Conservation (phyloP, 2,888 invertebrate species). For the Dromius quadrimaculatus region DNA sequence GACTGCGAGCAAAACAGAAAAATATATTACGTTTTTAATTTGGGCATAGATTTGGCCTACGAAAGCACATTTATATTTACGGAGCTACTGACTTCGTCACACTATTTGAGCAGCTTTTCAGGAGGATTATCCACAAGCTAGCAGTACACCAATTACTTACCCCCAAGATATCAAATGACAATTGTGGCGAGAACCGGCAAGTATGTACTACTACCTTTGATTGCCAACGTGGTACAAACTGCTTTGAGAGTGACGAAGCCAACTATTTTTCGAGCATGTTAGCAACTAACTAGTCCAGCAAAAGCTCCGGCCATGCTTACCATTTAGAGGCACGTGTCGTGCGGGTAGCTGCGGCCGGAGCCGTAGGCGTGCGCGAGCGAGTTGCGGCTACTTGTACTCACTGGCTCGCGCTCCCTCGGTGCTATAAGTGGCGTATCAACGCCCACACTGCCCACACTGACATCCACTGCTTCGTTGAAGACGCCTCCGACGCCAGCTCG, state of each 20-base stretch:
- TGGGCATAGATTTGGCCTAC: too few relatives aligned
- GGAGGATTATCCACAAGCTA: too few relatives aligned
- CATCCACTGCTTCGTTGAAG: conserved; percentile 56
- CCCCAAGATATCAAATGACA: too few relatives aligned
- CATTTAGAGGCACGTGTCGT: conserved; percentile 48
- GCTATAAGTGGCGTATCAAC: conserved; percentile 64
- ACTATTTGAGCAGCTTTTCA: too few relatives aligned
- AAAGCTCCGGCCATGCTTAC: conserved; percentile 34
- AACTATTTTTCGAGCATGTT: background rate
- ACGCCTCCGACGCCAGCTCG: background rate
- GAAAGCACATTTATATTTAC: too few relatives aligned
- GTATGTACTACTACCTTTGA: too few relatives aligned
- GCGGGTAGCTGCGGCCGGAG: conserved; percentile 32
- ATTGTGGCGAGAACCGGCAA: too few relatives aligned
- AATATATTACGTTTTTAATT: too few relatives aligned
- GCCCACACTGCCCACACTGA: conserved; percentile 61
- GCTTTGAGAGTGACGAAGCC: too few relatives aligned
- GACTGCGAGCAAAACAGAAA: conserved; percentile 57
- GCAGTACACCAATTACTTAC: too few relatives aligned
- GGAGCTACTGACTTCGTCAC: too few relatives aligned
- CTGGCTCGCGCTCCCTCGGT: conserved; percentile 53
- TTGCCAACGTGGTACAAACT: too few relatives aligned
- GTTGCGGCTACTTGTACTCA: conserved; percentile 49
- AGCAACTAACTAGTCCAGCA: conserved; percentile 12
- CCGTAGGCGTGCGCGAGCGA: conserved; percentile 21